Evolutionary conservation across 2,888 invertebrate species (phyloP), one percentile per base, ranked within the genome.

Genomic region (Heliconius sara): DNA sequence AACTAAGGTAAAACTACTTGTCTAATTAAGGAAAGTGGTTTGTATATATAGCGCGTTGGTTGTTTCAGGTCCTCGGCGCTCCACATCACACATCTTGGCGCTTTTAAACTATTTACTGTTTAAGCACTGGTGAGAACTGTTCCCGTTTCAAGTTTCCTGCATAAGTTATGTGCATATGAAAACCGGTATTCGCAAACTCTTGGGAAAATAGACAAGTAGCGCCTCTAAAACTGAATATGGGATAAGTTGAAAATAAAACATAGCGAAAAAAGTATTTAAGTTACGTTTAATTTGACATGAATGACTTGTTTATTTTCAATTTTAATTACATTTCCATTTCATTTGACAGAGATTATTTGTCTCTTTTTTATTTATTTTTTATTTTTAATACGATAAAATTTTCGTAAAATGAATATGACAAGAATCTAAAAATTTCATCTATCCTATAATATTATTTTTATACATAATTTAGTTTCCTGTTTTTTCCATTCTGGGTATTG

Each of bases 81-180:
- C 88, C 63, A 86, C 89, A 76, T 87, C 91, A 47, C 88, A 89
- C 80, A 84, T 90, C 80, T 83, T 91, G 83, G 84, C 88, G 82
- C 83, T 92, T 84, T 85, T 91, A 86, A 90, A 89, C 85, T 90
- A 88, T 89, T 85, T 92, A 83, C 84, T 92, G 78, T 89, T 88
- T 86, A 89, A 87, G 85, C 87, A 92, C 86, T 92, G 93, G 93
- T 93, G 84, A 92, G 89, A 80, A 83, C 82, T 83, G 80, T 78
- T 78, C 79, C 82, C 70, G 76, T 82, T 82, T 81, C 79, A 78
- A 78, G 82, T 79, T 82, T 79, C 78, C 73, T 81, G 79, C 81
- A 82, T 82, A 82, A 79, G 77, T 81, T 82, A 82, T 78, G 79
- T 77, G 81, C 72, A 76, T 78, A 73, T 63, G 71, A 76, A 79